A percentile compares a stretch with the other conserved stretches of the same genome.
phyloP scores from a whole-genome alignment of 2,113 vertebrate genomes.

The Channa argus region DNA sequence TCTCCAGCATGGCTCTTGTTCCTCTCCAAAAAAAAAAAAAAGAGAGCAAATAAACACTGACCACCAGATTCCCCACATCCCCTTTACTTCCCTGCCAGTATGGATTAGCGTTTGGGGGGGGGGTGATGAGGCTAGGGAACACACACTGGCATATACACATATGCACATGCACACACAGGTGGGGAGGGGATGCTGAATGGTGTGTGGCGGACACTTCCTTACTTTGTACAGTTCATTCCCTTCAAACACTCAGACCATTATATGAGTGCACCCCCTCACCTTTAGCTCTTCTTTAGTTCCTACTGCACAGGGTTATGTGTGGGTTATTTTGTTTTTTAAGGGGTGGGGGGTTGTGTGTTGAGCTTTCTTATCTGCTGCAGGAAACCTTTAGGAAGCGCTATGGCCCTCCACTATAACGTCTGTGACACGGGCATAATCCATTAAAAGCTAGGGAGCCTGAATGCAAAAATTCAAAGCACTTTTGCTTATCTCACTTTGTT shows the following conservation, averaged over 20 bases:
- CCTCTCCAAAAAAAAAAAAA: constrained; percentile 69
- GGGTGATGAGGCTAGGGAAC: constrained; percentile 36
- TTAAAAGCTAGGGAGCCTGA: constrained; percentile 19
- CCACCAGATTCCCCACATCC: constrained; percentile 42
- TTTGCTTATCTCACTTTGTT: not conserved
- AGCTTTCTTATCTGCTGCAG: constrained; percentile 82
- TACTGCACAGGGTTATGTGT: constrained; percentile 57
- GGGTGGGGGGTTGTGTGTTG: constrained; percentile 59
- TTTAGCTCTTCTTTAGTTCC: not conserved
- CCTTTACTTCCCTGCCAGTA: constrained; percentile 52
- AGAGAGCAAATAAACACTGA: constrained; percentile 83
- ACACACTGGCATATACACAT: constrained; percentile 48
- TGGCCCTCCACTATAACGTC: constrained; percentile 59
- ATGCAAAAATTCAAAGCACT: no score
- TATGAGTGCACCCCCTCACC: constrained; percentile 49
- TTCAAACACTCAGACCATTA: constrained; percentile 66
- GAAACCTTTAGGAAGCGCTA: constrained; percentile 84
- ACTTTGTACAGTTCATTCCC: constrained; percentile 67
- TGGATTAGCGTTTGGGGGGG: constrained; percentile 49
- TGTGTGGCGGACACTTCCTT: constrained; percentile 76
- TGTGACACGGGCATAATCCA: constrained; percentile 79
- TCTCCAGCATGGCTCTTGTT: constrained; percentile 73
- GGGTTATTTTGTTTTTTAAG: no score
- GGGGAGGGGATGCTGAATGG: not conserved
- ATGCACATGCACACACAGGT: constrained; percentile 9